Base-by-base conservation (phyloP, 2,113 vertebrate genomes). In the Alouatta palliata region DNA sequence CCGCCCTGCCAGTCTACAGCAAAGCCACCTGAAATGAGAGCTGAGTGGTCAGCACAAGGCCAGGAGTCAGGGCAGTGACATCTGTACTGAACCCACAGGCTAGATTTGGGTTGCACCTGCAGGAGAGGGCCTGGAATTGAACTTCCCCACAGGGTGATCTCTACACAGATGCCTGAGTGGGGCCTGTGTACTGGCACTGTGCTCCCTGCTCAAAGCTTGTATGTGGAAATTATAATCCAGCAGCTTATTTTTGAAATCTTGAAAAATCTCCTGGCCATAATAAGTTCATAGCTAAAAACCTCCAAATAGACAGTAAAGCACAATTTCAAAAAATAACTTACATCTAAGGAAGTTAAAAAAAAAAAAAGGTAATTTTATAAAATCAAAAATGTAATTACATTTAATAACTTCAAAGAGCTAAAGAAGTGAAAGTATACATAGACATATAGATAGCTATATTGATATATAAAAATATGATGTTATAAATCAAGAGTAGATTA, bases 361-460 rank as follows among this genome's bases (percentile, higher is more conserved):
- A 49, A 32, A 4, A 30, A 68, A 64, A 5, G 11, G 19, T 37
- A 47, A 85, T 96, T 97, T 94, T 82, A 66, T 12, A 37, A 37
- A 32, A 71, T 45, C 25, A 90, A 83, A 96, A 68, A 83, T 81
- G 4, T 90, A 94, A 93, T 82, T 58, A 70, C 45, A 76, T 52
- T 58, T 61, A 85, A 70, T 37, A 92, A 87, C 4, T 8, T 92
- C 17, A 82, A 92, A 83, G 47, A 94, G 66, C 79, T 87, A 94
- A 92, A 82, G 8, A 27, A 35, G 9, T 58, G 3, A 84, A 75
- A 87, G 17, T 68, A 25, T 81, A 30, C 68, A 79, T 40, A 66
- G 49, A 84, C 1, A 61, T 61, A 43, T 40, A 61, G 54, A 30
- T 83, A 61, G 13, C 61, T 64, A 52, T 40, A 66, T 21, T 75